Evolutionary conservation across 2,113 vertebrate genomes (phyloP), one percentile per base, ranked within the genome.

Genomic region (Galeopterus variegatus): DNA sequence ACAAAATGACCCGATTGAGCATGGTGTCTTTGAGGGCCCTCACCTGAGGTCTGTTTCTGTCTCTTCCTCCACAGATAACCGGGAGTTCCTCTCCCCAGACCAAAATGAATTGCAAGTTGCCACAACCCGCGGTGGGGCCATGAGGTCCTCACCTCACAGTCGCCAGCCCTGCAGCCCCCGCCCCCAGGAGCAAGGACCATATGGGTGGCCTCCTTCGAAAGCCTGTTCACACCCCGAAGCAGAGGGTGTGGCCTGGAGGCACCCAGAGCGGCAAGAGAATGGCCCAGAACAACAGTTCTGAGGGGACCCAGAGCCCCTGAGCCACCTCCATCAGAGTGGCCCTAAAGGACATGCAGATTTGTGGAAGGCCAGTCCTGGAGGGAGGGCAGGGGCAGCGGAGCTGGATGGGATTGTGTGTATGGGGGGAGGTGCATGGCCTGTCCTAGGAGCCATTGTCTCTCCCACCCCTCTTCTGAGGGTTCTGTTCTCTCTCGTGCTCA

Each of bases 91-190:
- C 72, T 83, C 92, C 58, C 73, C 67, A 95, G 65, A 98, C 96
- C 97, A 98, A 97, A 98, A 48, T 54, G 75, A 96, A 89, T 94
- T 90, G 87, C 96, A 92, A 97, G 97, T 97, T 98, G 98, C 98
- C 98, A 98, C 93, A 98, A 92, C 69, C 83, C 62, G 11, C 2
- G 0, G 86, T 80, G 93, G 75, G 97, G 36, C n/a, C 83, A 19
- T 0, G 6, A 62, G 81, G 83, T 36, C 93, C 94, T 86, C 94
- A 65, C 90, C 94, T 86, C 94, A 65, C 90, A 64, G 58, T 56
- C 1, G 93, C 97, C 98, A 98, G 92, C 70, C 88, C 93, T 73
- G 93, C 67, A 58, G 84, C 62, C 77, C 65, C 31, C 52, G 90
- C 85, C 19, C 80, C 75, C 75, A 5, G 54, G 69, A 80, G 73